A percentile compares a stretch with the other conserved stretches of the same genome.
Conservation (phyloP, 1,140 invertebrate genomes). For the Aphelenchoides fujianensis region DNA sequence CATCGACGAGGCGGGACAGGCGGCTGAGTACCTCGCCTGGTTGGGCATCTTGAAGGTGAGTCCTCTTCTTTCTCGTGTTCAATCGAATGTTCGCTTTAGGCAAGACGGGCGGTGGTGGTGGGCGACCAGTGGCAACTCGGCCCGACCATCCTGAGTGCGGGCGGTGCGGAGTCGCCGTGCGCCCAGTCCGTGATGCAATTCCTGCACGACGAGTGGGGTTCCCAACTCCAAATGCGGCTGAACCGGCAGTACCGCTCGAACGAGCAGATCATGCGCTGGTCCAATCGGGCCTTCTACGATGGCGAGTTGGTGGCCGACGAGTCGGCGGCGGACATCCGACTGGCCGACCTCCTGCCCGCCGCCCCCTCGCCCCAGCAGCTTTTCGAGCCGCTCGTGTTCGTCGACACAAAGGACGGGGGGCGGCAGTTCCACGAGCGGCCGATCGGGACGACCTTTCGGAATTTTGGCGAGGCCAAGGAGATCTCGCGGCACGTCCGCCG, state of each 20-base stretch:
- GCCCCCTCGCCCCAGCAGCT: not conserved
- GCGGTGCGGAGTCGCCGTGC: not conserved
- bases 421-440: not conserved
- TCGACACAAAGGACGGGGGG: constrained; percentile 19
- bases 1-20: constrained; percentile 22
- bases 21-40: constrained; percentile 21
- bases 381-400: constrained; percentile 20
- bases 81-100: constrained; percentile 22
- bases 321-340: constrained; percentile 7
- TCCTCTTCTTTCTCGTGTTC: not conserved
- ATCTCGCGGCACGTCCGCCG: constrained; percentile 14
- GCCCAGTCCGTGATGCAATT: constrained; percentile 15
- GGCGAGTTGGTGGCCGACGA: constrained; percentile 16
- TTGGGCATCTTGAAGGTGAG: constrained; percentile 23
- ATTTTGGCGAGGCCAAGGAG: constrained; percentile 21
- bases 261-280: constrained; percentile 36
- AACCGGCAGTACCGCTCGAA: constrained; percentile 36
- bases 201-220: constrained; percentile 2
- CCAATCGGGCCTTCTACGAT: constrained; percentile 26
- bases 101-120: constrained; percentile 18
- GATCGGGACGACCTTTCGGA: constrained; percentile 1
- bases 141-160: constrained; percentile 1
- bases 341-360: not conserved
- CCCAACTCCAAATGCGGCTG: not conserved
- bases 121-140: constrained; percentile 32